Evolutionary conservation across 2,888 invertebrate genomes (phyloP), one percentile per base, ranked within the genome.

Genomic region (Seladonia tumulorum): DNA sequence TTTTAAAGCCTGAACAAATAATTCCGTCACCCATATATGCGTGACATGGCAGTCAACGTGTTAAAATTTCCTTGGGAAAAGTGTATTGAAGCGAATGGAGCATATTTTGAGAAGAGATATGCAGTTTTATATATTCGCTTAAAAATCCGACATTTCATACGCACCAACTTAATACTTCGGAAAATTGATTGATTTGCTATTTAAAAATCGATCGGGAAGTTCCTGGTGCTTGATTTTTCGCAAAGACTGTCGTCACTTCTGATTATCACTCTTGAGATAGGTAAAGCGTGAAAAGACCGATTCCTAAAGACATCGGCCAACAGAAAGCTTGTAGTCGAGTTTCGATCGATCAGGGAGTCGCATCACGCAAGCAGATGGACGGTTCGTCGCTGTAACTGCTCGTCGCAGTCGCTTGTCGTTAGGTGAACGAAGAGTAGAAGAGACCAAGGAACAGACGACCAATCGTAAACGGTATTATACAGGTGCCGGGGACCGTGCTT

Each of bases 401-500:
- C 79, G 73, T 76, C 78, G 57, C 76, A 57, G 72, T 71, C 66
- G 80, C 68, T 78, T 83, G 68, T 68, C 86, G 87, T 82, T 83
- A 81, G 88, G 88, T 89, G 90, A 63, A 90, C 88, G 88, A 88
- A 90, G 88, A 88, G 87, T 82, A 87, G 83, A 88, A 88, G 89
- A 89, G 88, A 88, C 86, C 86, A 82, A 81, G 89, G 86, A 87
- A 88, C 88, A 89, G 90, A 90, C 87, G 86, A 83, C 86, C 89
- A 84, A 83, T 87, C 81, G 85, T 79, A 79, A 29, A 87, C 76
- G 77, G 66, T 88, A 87, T 88, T 82, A 81, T 87, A 80, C 60
- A 87, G 88, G 88, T 92, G 91, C 90, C 89, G 90, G 83, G 83
- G 91, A 39, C 68, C 87, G 63, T 63, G 63, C 88, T 90, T 92